Base-by-base conservation (phyloP, 2,888 invertebrate species). In the Oscheius sp. region DNA sequence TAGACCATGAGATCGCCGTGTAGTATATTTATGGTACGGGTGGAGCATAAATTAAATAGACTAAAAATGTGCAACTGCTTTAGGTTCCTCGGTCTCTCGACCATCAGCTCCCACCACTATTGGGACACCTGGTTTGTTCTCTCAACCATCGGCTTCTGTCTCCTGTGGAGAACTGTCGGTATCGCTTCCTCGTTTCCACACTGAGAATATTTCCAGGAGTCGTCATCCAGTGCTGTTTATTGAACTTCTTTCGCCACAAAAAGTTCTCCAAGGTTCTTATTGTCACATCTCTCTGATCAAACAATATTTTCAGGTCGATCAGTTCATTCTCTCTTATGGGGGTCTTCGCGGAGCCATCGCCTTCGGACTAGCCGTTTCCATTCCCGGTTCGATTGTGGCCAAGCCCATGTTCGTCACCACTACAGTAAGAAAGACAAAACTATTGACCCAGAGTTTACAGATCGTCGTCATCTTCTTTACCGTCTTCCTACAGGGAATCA, bases 381-480 rank as follows among this genome's bases (percentile, higher is more conserved):
- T 96, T 86, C 93, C 94, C 37, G 92, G 92, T 73, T 92, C 94
- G 80, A 94, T 97, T 74, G 93, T 93, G 76, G 92, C 94, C 72
- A 95, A 96, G 90, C 81, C 79, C 11, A 87, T 86, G 94, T 96
- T 97, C 90, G 94, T 96, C 83, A 98, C 98, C 29, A 95, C 97
- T 0, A 97, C 97, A 13, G 42, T 42, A 42, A 42, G 42, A 42
- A 42, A 21, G 21, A 21, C 21, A 21, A 21, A 21, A 21, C 21
- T 42, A 7, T 42, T 42, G 42, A 42, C 0, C 21, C 21, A 21
- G 21, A 21, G 21, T 21, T 42, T 42, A 0, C 42, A 42, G 42
- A 96, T 99, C 89, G 95, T 96, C 65, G 95, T 98, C 83, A 95
- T 99, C 87, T 96, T 96, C 90, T 98, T 98, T 91, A 99, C 98